These are phyloP conservation scores for Paralinhomoeus sp. DNA, from an alignment of 2,888 invertebrate species.

Conservation along the genomic window DNA sequence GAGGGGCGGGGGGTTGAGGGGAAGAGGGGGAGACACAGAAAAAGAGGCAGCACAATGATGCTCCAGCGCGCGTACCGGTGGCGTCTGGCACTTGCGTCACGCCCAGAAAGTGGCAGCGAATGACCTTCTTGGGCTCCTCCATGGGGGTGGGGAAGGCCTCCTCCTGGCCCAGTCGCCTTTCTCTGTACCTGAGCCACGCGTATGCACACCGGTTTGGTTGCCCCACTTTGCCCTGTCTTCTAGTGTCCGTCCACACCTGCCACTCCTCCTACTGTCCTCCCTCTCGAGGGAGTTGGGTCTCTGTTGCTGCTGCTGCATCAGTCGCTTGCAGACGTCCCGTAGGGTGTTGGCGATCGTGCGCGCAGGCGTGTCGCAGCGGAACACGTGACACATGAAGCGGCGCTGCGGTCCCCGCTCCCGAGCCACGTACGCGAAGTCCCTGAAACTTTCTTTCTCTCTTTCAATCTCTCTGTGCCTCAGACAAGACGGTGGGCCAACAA, in stretches of 20 bases:
- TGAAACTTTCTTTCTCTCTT: slow-evolving; percentile 24
- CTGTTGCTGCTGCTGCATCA: slow-evolving; percentile 49
- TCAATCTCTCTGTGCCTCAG: too few species aligned
- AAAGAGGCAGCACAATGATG: too few species aligned
- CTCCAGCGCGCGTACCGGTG: slow-evolving; percentile 16
- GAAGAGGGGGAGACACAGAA: too few species aligned
- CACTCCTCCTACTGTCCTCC: too few species aligned
- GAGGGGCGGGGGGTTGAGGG: too few species aligned
- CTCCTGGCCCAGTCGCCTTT: slow-evolving; percentile 4
- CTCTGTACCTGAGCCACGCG: neutral
- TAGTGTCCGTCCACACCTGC: too few species aligned
- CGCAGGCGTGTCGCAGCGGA: slow-evolving; percentile 59
- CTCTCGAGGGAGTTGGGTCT: neutral
- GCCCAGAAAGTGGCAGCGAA: slow-evolving; percentile 75
- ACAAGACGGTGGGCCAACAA: too few species aligned
- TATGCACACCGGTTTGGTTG: too few species aligned
- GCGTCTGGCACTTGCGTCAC: slow-evolving; percentile 49
- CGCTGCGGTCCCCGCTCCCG: slow-evolving; percentile 41
- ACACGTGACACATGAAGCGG: slow-evolving; percentile 34
- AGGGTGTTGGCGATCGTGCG: slow-evolving; percentile 80
- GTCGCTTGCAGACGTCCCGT: slow-evolving; percentile 71
- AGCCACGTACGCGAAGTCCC: slow-evolving; percentile 92
- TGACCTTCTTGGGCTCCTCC: slow-evolving; percentile 86
- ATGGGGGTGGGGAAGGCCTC: slow-evolving; percentile 69
- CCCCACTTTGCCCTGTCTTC: too few species aligned